Evolutionary conservation across 2,797 vertebrate species (phyloP).

Genomic region (Chloroceryle amazona): DNA sequence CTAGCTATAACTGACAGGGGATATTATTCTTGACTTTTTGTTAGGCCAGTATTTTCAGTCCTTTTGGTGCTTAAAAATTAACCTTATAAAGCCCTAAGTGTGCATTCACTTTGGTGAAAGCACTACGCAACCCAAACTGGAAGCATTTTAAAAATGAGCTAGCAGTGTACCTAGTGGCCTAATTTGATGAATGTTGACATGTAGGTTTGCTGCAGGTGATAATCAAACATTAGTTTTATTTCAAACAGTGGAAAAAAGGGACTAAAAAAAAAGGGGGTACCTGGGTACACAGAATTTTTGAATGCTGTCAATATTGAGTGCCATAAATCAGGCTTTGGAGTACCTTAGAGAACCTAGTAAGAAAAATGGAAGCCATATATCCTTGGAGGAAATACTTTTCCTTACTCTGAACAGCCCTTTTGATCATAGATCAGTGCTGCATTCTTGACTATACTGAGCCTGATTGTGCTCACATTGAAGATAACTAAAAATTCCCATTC

Average conservation of each 20-base stretch:
- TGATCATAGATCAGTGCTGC: background rate
- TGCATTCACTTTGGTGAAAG: constrained; percentile 12
- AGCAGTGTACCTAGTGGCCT: background rate
- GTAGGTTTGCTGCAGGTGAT: constrained; percentile 5
- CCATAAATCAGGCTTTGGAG: background rate
- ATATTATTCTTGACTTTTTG: constrained; percentile 52
- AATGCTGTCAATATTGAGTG: background rate
- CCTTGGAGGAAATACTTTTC: background rate
- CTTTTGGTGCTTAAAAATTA: constrained; percentile 19
- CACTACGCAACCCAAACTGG: background rate
- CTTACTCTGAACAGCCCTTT: background rate
- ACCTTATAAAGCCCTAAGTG: background rate
- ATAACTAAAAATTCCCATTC: background rate
- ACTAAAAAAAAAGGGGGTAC: background rate
- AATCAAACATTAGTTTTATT: background rate
- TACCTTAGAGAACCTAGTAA: background rate
- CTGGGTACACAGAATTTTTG: background rate
- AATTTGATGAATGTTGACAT: background rate
- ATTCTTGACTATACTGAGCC: background rate
- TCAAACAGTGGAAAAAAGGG: background rate
- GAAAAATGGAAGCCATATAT: background rate
- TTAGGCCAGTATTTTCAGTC: constrained; percentile 39
- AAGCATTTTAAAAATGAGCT: background rate
- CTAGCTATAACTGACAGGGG: constrained; percentile 26
- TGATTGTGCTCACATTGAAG: background rate